A percentile compares a stretch with the other conserved stretches of the same genome.
phyloP scores from a whole-genome alignment of 2,888 invertebrate species.

The Amitus sp. region DNA sequence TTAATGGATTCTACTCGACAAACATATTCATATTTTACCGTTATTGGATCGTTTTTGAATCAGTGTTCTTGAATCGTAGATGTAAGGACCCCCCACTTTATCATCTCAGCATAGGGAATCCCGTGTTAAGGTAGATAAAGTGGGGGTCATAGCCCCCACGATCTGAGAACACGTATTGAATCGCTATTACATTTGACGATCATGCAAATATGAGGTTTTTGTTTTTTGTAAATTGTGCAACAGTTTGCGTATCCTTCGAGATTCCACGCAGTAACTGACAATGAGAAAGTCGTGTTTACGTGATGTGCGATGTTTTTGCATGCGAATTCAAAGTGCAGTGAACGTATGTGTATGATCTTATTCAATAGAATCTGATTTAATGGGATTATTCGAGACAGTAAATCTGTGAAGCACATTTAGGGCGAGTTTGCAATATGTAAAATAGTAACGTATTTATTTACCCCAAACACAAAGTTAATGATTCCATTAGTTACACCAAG shows the following conservation, averaged over 20 bases:
- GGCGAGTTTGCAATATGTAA: too few species aligned
- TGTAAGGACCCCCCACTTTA: too few species aligned
- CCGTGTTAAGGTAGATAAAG: too few species aligned
- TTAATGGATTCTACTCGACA: too few species aligned
- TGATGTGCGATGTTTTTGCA: background rate
- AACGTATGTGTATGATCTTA: background rate
- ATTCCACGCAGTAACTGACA: background rate
- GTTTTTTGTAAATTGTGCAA: constrained; percentile 1
- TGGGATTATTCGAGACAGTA: too few species aligned
- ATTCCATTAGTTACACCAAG: constrained; percentile 83
- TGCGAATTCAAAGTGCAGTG: background rate
- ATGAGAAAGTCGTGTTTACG: background rate
- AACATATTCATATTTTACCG: background rate
- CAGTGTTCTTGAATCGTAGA: too few species aligned
- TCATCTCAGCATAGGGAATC: too few species aligned
- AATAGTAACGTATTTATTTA: constrained; percentile 67
- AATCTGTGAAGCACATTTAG: too few species aligned
- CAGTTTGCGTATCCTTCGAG: background rate
- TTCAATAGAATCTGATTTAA: background rate
- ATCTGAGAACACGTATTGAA: too few species aligned
- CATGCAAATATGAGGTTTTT: background rate
- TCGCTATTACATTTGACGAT: background rate
- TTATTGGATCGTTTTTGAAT: background rate
- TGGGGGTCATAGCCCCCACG: too few species aligned
- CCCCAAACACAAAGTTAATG: constrained; percentile 85